Conservation (phyloP, 2,797 vertebrate genomes). For the Xyrichtys novacula region DNA sequence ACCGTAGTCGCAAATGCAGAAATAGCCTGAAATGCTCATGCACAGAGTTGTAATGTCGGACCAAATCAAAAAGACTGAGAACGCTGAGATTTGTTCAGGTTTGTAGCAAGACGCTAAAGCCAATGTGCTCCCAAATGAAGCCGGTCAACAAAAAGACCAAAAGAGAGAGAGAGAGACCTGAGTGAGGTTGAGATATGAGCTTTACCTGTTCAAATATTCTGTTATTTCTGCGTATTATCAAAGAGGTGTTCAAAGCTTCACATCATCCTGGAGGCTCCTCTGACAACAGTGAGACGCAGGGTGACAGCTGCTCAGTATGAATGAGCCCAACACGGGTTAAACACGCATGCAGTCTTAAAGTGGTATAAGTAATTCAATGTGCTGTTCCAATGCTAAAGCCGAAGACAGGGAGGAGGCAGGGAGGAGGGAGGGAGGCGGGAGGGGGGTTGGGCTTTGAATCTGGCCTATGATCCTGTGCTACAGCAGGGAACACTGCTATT, state of each 20-base stretch:
- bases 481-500: slow-evolving; percentile 68
- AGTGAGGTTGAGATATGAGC: slow-evolving; percentile 2
- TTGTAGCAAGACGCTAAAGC: background rate
- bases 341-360: slow-evolving; percentile 8
- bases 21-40: background rate
- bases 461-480: slow-evolving; percentile 73
- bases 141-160: background rate
- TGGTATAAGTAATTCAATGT: slow-evolving; percentile 55
- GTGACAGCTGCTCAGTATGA: background rate
- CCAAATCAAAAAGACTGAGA: background rate
- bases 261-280: background rate
- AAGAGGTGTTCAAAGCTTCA: background rate
- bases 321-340: background rate
- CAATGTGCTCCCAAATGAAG: background rate
- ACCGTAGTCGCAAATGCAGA: background rate
- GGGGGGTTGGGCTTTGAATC: slow-evolving; percentile 65
- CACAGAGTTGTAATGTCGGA: background rate
- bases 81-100: background rate
- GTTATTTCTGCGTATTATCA: background rate
- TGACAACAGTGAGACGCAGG: background rate
- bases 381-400: slow-evolving; percentile 60
- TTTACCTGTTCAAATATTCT: background rate
- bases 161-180: background rate
- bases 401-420: slow-evolving; percentile 8
- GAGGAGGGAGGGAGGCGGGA: background rate